Evolutionary conservation across 2,113 vertebrate genomes (phyloP).

Genomic region (Heteronetta atricapilla): DNA sequence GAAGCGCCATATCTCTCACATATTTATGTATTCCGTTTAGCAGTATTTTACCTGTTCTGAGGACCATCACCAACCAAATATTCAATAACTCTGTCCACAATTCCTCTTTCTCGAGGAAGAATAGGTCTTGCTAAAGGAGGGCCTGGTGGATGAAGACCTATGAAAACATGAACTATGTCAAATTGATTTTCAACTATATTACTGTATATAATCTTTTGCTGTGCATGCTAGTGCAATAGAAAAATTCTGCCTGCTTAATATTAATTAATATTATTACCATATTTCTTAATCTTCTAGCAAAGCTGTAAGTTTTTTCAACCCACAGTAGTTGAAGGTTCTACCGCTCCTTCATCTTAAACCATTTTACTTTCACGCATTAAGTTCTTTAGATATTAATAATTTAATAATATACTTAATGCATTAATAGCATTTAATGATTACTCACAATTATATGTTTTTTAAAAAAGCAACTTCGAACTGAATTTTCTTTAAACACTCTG

Average conservation of each 20-base stretch:
- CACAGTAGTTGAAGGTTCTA: not conserved
- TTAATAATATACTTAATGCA: not conserved
- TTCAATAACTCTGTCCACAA: constrained; percentile 93
- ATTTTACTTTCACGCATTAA: not conserved
- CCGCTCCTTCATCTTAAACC: not conserved
- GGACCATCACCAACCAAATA: constrained; percentile 98
- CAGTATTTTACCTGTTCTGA: constrained; percentile 89
- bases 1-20: not conserved
- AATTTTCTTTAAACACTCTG: not conserved
- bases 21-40: not conserved
- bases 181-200: not conserved
- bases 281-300: not conserved
- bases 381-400: too few species aligned
- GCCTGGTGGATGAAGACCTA: constrained; percentile 96
- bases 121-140: constrained; percentile 94
- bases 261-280: not conserved
- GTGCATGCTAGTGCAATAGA: not conserved
- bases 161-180: not conserved
- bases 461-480: not conserved
- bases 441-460: not conserved
- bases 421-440: not conserved
- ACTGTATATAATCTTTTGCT: not conserved
- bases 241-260: not conserved
- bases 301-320: not conserved
- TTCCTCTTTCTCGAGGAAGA: constrained; percentile 90